Percentiles rank a stretch among this genome's conserved stretches.
phyloP scores from a whole-genome alignment of 2,888 invertebrate species.

The Tiliacea citrago region DNA sequence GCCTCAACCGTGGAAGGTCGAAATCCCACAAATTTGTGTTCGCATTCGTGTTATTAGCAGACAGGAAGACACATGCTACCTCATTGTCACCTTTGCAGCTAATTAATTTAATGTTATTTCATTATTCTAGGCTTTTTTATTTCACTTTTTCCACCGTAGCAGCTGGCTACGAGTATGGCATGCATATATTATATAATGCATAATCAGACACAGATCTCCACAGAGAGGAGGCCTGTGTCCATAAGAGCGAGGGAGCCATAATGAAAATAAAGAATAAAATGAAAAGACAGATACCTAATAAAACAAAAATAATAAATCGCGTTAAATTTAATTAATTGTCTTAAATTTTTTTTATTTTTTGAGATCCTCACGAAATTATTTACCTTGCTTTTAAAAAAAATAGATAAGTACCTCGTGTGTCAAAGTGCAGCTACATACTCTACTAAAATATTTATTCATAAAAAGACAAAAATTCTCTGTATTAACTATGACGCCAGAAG shows the following conservation, averaged over 20 bases:
- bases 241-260: no score
- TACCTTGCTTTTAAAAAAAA: not conserved
- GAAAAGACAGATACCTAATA: no score
- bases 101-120: not conserved
- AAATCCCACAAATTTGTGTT: not conserved
- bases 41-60: not conserved
- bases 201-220: no score
- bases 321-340: no score
- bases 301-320: no score
- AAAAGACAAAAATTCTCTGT: not conserved
- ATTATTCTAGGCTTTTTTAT: no score
- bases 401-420: not conserved
- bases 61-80: no score
- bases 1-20: not conserved
- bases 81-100: not conserved
- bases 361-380: not conserved
- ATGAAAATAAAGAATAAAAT: no score
- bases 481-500: conserved; percentile 5
- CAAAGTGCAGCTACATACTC: not conserved
- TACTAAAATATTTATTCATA: not conserved
- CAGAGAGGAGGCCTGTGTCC: no score
- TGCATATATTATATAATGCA: no score
- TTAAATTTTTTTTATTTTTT: not conserved
- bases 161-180: not conserved
- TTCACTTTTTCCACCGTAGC: no score